Percentiles rank a stretch among this genome's conserved stretches.
Evolutionary conservation across 2,113 vertebrate genomes (phyloP).

Genomic region (Campylomormyrus numenius): DNA sequence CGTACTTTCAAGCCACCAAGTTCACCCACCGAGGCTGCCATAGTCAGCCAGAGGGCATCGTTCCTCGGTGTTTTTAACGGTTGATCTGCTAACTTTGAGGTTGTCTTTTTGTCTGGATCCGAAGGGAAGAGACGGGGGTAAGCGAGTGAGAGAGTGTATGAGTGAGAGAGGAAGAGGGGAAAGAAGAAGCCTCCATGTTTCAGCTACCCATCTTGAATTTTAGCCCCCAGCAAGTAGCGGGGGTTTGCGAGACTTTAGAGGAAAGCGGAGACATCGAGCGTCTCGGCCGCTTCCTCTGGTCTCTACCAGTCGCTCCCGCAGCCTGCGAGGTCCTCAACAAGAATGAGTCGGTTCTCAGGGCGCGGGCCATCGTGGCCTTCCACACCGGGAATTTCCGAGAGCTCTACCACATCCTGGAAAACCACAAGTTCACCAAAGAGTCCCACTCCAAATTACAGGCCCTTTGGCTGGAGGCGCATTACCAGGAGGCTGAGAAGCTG

Average conservation of each 20-base stretch:
- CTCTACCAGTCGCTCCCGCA: constrained; percentile 92
- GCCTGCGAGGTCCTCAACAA: constrained; percentile 97
- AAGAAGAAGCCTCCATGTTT: constrained; percentile 84
- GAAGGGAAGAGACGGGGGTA: constrained; percentile 31
- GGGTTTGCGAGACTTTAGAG: constrained; percentile 98
- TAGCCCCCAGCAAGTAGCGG: constrained; percentile 98
- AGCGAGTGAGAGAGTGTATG: constrained; percentile 36
- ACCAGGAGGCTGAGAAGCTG: constrained; percentile 97
- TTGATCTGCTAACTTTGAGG: constrained; percentile 52
- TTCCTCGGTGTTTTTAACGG: constrained; percentile 38
- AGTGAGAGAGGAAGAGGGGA: constrained; percentile 46
- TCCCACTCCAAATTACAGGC: constrained; percentile 97
- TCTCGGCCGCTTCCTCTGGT: constrained; percentile 97
- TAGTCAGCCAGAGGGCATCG: constrained; percentile 50
- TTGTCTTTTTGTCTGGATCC: constrained; percentile 49
- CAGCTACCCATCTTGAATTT: constrained; percentile 98
- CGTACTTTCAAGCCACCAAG: constrained; percentile 56
- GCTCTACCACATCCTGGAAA: constrained; percentile 96
- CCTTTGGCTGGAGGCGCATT: constrained; percentile 97
- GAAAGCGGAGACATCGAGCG: constrained; percentile 98
- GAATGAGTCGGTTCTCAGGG: constrained; percentile 92
- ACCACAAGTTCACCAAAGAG: constrained; percentile 99
- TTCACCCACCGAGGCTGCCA: constrained; percentile 57
- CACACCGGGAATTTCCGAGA: constrained; percentile 96
- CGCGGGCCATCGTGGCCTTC: constrained; percentile 92